These are phyloP conservation scores for Meloidogyne exigua DNA, from an alignment of 1,140 invertebrate species.

Conservation along the genomic window DNA sequence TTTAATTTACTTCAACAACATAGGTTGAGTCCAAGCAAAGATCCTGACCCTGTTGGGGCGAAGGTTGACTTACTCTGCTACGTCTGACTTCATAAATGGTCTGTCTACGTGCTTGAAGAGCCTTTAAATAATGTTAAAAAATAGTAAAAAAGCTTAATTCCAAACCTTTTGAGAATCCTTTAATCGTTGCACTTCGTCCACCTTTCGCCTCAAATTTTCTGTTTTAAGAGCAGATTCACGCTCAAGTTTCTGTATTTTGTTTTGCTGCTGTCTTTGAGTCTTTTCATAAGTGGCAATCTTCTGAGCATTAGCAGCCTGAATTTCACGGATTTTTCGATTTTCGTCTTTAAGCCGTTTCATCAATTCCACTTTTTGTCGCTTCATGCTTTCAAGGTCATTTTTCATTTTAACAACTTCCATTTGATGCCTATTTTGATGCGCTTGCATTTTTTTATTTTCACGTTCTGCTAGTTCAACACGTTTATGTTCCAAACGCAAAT, in stretches of 20 bases:
- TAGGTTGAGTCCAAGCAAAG: not conserved
- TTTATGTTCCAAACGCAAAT: constrained; percentile 82
- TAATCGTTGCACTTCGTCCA: constrained; percentile 33
- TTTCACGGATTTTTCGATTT: constrained; percentile 76
- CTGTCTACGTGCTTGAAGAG: not conserved
- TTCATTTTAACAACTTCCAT: constrained; percentile 45
- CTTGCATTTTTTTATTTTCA: constrained; percentile 73
- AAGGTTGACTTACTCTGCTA: no score
- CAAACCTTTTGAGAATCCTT: constrained; percentile 3
- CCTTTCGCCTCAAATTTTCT: constrained; percentile 58
- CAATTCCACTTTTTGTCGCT: constrained; percentile 71
- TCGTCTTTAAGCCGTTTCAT: constrained; percentile 92
- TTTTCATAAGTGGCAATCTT: constrained; percentile 81
- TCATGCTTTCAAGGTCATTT: constrained; percentile 51
- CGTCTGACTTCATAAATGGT: constrained; percentile 5
- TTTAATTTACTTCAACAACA: not conserved
- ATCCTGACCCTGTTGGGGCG: not conserved
- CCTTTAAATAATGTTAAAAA: not conserved
- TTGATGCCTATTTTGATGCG: constrained; percentile 35
- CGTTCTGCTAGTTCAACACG: constrained; percentile 82
- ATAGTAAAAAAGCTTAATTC: not conserved
- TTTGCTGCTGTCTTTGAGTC: constrained; percentile 72
- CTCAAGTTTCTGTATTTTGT: constrained; percentile 80
- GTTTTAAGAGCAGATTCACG: constrained; percentile 75
- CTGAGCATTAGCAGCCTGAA: constrained; percentile 69